Conservation (phyloP, 2,797 vertebrate species). For the Passerculus sandwichensis region DNA sequence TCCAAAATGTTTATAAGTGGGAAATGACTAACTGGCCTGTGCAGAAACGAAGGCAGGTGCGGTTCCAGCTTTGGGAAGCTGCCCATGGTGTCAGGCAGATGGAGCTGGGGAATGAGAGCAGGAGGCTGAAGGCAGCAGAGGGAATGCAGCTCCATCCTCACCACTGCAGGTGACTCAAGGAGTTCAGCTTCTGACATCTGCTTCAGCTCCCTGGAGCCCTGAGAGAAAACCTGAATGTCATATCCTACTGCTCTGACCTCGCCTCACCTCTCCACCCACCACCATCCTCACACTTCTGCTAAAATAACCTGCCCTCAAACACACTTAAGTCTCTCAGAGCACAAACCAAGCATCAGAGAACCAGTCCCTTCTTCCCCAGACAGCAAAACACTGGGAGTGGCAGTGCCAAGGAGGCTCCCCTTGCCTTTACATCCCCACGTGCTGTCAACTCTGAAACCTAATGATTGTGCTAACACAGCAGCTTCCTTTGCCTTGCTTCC, state of each 20-base stretch:
- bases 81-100: fast-evolving
- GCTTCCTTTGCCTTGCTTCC: neutral
- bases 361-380: neutral
- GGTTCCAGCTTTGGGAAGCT: neutral
- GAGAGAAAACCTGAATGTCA: neutral
- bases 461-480: neutral
- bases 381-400: neutral
- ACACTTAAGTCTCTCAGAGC: neutral
- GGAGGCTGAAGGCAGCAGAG: neutral
- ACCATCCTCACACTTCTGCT: neutral
- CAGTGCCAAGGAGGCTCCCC: neutral
- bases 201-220: neutral
- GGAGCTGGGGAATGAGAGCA: fast-evolving
- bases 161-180: neutral
- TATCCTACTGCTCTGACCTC: neutral
- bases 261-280: neutral
- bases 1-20: neutral
- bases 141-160: neutral
- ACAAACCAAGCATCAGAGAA: neutral
- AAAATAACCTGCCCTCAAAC: neutral
- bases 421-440: neutral
- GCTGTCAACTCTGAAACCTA: neutral
- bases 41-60: neutral
- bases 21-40: neutral
- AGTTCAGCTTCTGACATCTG: neutral